Evolutionary conservation across 2,888 invertebrate species (phyloP).

Genomic region (Pachydiplax longipennis): DNA sequence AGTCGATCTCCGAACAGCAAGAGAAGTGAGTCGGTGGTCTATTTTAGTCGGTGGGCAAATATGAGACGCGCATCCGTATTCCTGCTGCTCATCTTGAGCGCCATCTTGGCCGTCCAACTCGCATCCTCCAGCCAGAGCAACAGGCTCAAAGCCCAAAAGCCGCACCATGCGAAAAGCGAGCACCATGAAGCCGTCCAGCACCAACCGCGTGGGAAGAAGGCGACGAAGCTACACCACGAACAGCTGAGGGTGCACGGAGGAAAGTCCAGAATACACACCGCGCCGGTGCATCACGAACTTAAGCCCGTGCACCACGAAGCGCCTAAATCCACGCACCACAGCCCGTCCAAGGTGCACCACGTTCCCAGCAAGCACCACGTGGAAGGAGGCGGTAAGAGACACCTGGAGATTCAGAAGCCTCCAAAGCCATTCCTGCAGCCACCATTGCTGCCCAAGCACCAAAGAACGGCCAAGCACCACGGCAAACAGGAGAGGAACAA

Average conservation of each 20-base stretch:
- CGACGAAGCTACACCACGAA: not conserved
- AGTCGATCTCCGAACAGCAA: conserved; percentile 1
- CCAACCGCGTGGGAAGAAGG: not conserved
- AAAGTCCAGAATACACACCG: not conserved
- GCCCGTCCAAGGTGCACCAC: not conserved
- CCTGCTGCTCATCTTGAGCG: not conserved
- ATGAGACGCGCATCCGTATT: not conserved
- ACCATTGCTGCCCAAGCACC: not conserved
- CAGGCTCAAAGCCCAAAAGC: not conserved
- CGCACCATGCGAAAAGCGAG: not conserved
- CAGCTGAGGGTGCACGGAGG: not conserved
- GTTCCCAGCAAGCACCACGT: not conserved
- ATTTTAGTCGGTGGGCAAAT: not conserved
- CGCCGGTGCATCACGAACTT: not conserved
- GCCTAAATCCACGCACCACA: not conserved
- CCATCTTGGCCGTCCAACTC: not conserved
- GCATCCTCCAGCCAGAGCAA: not conserved
- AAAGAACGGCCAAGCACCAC: not conserved
- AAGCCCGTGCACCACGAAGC: not conserved
- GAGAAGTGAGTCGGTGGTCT: not conserved
- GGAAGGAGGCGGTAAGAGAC: not conserved
- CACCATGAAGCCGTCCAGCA: not conserved
- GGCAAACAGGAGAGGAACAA: not conserved
- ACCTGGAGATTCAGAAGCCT: conserved; percentile 6
- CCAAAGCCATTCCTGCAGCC: conserved; percentile 22